Base-by-base conservation (phyloP, 2,113 vertebrate genomes). In the Corythornis vintsioides region DNA sequence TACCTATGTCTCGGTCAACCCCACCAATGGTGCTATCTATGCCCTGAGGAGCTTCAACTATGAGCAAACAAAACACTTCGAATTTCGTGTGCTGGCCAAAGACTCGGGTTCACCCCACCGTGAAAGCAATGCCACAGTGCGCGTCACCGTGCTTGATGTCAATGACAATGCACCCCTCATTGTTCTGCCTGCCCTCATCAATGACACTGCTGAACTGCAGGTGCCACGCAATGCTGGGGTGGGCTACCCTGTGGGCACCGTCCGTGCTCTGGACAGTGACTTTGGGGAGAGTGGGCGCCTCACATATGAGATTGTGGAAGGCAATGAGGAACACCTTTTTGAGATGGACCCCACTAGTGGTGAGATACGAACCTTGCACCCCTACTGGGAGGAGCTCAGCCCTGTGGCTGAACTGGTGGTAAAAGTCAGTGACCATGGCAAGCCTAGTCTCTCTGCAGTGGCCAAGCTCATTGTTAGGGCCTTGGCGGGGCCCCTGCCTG, bases 121-220 rank as follows among this genome's bases (percentile, higher is more conserved):
- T 7, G 99, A 99, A 96, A 99, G 99, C 97, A 99, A 99, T 1
- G 98, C 99, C 57, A 99, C 99, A 0, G 99, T 99, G 50, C 97
- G 98, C 0, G 99, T 99, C 87, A 99, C 98, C 0, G 98, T 99
- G 45, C 97, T 99, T 1, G 99, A 99, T n/a, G 99, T 99, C 90
- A 99, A 99, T 0, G 99, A 99, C 96, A 99, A 99, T 7, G 99
- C 99, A 0, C 99, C 99, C 1, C 98, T 99, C 59, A 99, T 99
- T 1, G 98, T 99, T 63, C 91, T 99, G 45, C 99, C 99, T 0
- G 97, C 99, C 19, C 97, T 99, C 73, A 98, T 98, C 93, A 99
- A 99, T 9, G 99, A 99, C 96, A 99, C 99, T 0, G 99, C 99
- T 0, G 99, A 99, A 90, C 98, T 99, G 82, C 99, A 99, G 66